Conservation (phyloP, 2,888 invertebrate genomes). For the Cephus runcator region DNA sequence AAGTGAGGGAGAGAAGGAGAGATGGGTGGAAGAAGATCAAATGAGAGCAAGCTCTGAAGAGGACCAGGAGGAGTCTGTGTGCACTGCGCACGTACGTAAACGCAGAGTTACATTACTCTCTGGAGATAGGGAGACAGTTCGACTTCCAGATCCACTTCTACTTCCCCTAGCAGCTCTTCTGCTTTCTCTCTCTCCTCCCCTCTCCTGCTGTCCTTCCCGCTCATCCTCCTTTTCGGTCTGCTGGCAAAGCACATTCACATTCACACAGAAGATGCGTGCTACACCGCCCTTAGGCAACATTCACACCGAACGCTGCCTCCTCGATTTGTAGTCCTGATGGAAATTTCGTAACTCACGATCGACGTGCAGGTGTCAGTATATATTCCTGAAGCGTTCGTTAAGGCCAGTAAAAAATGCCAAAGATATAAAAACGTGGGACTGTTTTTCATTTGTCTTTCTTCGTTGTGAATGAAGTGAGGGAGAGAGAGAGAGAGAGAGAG, state of each 20-base stretch:
- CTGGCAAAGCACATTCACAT: background rate
- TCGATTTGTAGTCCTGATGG: background rate
- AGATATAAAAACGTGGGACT: background rate
- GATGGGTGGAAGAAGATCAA: constrained; percentile 13
- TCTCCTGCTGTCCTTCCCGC: background rate
- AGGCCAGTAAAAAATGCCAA: background rate
- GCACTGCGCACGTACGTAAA: background rate
- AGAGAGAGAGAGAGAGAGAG: background rate
- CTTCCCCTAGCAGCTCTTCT: background rate
- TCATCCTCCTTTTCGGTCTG: background rate
- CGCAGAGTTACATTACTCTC: background rate
- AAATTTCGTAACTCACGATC: background rate
- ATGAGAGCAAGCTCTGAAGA: constrained; percentile 10
- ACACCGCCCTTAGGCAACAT: background rate
- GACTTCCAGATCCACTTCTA: background rate
- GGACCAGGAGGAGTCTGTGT: background rate
- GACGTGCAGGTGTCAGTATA: background rate
- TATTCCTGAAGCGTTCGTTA: background rate
- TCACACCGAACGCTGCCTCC: background rate
- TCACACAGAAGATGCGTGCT: background rate
- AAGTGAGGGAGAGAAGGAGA: too few species aligned
- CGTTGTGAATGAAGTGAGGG: background rate
- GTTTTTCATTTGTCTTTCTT: background rate
- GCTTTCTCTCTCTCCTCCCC: background rate
- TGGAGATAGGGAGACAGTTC: background rate